phyloP scores from a whole-genome alignment of 1,140 invertebrate species.

The Luehdorfia chinensis region DNA sequence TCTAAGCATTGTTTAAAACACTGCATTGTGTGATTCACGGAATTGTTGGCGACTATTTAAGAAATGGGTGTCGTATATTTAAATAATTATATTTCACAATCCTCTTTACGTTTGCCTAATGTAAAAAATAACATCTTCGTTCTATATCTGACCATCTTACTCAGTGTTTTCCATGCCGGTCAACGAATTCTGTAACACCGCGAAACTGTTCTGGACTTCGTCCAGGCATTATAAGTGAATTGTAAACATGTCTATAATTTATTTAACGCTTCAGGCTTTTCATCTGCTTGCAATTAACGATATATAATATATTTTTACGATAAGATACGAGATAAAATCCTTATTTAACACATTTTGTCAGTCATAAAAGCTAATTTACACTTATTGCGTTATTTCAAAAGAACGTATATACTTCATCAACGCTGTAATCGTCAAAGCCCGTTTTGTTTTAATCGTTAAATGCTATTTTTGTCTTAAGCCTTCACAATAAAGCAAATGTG shows the following conservation, averaged over 20 bases:
- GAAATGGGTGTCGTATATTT: conserved; percentile 6
- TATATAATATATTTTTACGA: too few relatives aligned
- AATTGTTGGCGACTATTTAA: conserved; percentile 21
- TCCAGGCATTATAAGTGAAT: conserved; percentile 4
- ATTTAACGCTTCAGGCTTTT: conserved; percentile 14
- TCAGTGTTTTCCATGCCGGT: conserved; percentile 3
- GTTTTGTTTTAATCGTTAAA: conserved; percentile 22
- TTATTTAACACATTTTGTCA: neutral
- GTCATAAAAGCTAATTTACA: neutral
- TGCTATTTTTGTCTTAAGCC: conserved; percentile 26
- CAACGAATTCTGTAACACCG: conserved; percentile 16
- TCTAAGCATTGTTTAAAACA: conserved; percentile 32
- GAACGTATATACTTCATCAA: too few relatives aligned
- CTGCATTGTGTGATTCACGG: conserved; percentile 19
- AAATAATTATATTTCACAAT: neutral
- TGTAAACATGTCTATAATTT: conserved; percentile 20
- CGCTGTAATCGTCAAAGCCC: neutral
- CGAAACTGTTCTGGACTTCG: conserved; percentile 8
- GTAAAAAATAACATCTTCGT: conserved; percentile 3
- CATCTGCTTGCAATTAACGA: conserved; percentile 13
- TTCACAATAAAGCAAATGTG: conserved; percentile 3
- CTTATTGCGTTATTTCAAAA: too few relatives aligned
- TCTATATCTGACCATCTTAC: conserved; percentile 1
- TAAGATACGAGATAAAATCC: too few relatives aligned
- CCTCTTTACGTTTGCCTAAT: conserved; percentile 4